Conservation (phyloP, 2,797 vertebrate genomes). For the Australoheros facetus region DNA sequence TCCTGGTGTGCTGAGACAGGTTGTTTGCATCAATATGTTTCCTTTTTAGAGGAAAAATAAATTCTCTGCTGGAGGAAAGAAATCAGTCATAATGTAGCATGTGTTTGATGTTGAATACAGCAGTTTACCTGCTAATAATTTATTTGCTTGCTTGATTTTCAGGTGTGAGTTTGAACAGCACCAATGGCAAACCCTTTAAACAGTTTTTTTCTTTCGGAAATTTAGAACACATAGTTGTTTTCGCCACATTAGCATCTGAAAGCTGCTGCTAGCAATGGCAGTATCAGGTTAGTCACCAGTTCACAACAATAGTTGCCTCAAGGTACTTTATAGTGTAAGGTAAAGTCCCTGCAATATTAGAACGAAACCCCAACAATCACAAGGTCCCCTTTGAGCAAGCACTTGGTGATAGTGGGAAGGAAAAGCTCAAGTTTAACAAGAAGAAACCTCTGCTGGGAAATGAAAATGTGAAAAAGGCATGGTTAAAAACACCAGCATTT, state of each 20-base stretch:
- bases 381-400: too few relatives aligned
- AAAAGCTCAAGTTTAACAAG: not conserved
- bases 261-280: not conserved
- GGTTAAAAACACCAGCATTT: too few relatives aligned
- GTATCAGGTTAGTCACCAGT: not conserved
- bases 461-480: too few relatives aligned
- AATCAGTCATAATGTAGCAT: constrained; percentile 37
- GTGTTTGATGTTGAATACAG: constrained; percentile 21
- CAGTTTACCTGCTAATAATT: not conserved
- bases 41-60: constrained; percentile 72
- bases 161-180: constrained; percentile 12
- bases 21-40: constrained; percentile 80
- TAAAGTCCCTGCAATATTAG: not conserved
- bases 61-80: constrained; percentile 35
- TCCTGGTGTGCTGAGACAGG: constrained; percentile 64
- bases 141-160: constrained; percentile 1
- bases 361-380: not conserved
- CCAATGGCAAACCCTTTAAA: not conserved
- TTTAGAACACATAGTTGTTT: not conserved
- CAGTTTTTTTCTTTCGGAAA: not conserved
- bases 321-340: not conserved
- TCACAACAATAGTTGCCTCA: not conserved
- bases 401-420: too few relatives aligned
- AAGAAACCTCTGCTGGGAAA: not conserved
- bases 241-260: not conserved